Percentiles rank a stretch among this genome's conserved stretches.
Evolutionary conservation across 2,888 invertebrate species (phyloP).

Genomic region (Megastigmus dorsalis): DNA sequence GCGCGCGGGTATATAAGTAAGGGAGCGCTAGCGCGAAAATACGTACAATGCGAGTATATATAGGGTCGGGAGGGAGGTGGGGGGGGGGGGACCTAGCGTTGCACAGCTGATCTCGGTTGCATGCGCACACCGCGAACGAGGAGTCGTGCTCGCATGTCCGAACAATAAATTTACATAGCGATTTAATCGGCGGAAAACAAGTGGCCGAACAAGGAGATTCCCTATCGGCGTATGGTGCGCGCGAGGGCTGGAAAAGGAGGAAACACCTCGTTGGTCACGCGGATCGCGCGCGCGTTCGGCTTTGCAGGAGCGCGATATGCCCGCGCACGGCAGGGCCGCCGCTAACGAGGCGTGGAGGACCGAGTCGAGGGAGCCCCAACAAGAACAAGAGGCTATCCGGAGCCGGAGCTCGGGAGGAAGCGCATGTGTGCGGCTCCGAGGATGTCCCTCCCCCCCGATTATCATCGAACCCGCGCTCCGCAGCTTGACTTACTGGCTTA

Average conservation of each 20-base stretch:
- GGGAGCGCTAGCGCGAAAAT: too few relatives aligned
- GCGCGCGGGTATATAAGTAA: too few relatives aligned
- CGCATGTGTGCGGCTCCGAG: not conserved
- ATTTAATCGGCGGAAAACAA: conserved; percentile 70
- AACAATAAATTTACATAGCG: conserved; percentile 71
- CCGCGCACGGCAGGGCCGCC: conserved; percentile 61
- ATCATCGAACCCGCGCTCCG: conserved; percentile 21
- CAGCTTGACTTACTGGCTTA: conserved; percentile 21
- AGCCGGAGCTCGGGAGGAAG: too few relatives aligned
- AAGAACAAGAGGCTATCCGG: conserved; percentile 9
- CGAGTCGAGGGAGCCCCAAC: not conserved
- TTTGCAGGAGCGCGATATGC: too few relatives aligned
- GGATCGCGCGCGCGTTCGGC: too few relatives aligned
- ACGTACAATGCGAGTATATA: too few relatives aligned
- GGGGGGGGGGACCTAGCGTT: too few relatives aligned
- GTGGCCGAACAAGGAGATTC: conserved; percentile 69
- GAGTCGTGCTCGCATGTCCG: conserved; percentile 63
- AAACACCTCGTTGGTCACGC: conserved; percentile 77
- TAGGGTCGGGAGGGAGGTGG: too few relatives aligned
- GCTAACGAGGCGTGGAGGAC: conserved; percentile 62
- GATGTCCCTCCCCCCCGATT: conserved; percentile 49
- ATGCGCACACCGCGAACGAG: conserved; percentile 45
- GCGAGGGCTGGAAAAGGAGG: conserved; percentile 67
- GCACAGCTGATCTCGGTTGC: too few relatives aligned
- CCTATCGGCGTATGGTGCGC: conserved; percentile 60